Evolutionary conservation across 1,140 invertebrate species (phyloP).

Genomic region (Drosophila serrata): DNA sequence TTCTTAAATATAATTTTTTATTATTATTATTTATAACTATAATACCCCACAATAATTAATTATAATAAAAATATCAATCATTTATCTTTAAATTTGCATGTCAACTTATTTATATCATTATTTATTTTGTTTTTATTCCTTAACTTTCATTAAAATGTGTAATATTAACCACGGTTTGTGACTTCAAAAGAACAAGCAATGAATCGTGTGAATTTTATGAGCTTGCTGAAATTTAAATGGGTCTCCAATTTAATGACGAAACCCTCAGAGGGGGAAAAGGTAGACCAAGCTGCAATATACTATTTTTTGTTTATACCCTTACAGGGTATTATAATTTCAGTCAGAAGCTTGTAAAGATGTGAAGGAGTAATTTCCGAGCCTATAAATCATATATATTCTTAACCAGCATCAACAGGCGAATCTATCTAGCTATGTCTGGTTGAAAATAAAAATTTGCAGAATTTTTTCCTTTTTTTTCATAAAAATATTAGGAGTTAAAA

Average conservation of each 20-base stretch:
- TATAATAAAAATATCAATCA: neutral
- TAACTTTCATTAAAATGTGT: neutral
- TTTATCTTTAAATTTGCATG: neutral
- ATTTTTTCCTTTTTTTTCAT: too few relatives aligned
- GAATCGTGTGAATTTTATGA: slow-evolving; percentile 69
- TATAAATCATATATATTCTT: too few relatives aligned
- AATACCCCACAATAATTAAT: neutral
- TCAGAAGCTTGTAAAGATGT: too few relatives aligned
- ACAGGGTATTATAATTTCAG: too few relatives aligned
- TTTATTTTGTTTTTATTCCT: too few relatives aligned
- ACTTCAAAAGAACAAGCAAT: slow-evolving; percentile 10
- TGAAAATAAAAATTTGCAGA: too few relatives aligned
- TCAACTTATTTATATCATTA: neutral
- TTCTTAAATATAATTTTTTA: too few relatives aligned
- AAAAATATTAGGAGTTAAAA: too few relatives aligned
- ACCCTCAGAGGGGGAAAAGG: slow-evolving; percentile 9
- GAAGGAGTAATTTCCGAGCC: too few relatives aligned
- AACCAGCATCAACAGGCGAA: too few relatives aligned
- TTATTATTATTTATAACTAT: neutral
- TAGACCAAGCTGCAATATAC: neutral
- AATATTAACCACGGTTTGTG: slow-evolving; percentile 29
- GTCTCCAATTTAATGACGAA: slow-evolving; percentile 63
- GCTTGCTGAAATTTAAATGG: slow-evolving; percentile 62
- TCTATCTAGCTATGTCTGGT: too few relatives aligned
- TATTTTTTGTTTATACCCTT: too few relatives aligned